A percentile compares a stretch with the other conserved stretches of the same genome.
Evolutionary conservation across 1,140 invertebrate genomes (phyloP).

Genomic region (Caenorhabditis brenneri): DNA sequence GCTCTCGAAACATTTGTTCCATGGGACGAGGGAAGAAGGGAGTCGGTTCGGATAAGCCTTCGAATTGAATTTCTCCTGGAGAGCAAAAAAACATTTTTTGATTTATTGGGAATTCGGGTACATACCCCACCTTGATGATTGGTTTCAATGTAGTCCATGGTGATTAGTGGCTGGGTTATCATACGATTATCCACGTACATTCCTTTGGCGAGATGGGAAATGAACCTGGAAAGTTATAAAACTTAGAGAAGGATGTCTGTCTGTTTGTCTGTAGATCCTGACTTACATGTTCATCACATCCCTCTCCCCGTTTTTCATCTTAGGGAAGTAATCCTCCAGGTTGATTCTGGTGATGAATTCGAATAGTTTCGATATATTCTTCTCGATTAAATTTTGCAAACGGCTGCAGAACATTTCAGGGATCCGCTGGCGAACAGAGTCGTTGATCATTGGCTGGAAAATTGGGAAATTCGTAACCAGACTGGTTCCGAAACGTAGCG

Average conservation of each 20-base stretch:
- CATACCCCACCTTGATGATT: conserved; percentile 63
- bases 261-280: too few species aligned
- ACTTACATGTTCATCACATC: conserved; percentile 65
- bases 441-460: conserved; percentile 65
- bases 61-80: conserved; percentile 67
- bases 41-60: conserved; percentile 50
- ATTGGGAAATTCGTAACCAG: neutral
- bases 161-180: conserved; percentile 66
- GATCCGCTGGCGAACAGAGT: conserved; percentile 65
- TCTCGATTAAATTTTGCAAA: conserved; percentile 65
- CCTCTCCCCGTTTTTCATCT: conserved; percentile 50
- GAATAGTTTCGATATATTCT: conserved; percentile 67
- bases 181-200: conserved; percentile 67
- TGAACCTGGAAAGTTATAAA: conserved; percentile 57
- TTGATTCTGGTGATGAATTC: conserved; percentile 57
- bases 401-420: conserved; percentile 64
- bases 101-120: neutral
- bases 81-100: conserved; percentile 2
- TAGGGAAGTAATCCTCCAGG: conserved; percentile 64
- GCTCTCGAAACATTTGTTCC: neutral
- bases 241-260: conserved; percentile 13
- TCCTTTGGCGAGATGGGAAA: conserved; percentile 64
- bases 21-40: conserved; percentile 64
- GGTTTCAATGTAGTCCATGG: conserved; percentile 70
- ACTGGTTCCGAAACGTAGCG: too few species aligned